Conservation (phyloP, 2,888 invertebrate species). For the Aphodius granarius region DNA sequence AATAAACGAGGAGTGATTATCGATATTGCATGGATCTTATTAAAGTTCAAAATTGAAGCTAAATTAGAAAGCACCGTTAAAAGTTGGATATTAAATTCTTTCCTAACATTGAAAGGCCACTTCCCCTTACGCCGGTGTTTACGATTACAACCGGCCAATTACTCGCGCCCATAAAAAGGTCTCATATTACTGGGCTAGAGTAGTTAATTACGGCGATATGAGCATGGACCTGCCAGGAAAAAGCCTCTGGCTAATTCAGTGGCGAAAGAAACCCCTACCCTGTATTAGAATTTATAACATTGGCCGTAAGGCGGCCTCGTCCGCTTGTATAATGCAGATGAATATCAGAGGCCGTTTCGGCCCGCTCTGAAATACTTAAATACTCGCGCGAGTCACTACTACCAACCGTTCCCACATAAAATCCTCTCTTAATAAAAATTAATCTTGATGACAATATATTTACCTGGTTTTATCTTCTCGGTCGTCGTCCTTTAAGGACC, state of each 20-base stretch:
- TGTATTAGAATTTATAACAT: neutral
- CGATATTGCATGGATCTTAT: neutral
- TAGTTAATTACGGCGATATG: neutral
- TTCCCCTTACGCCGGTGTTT: neutral
- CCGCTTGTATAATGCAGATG: neutral
- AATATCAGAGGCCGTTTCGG: neutral
- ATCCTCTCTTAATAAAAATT: constrained; percentile 8
- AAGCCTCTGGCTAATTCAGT: neutral
- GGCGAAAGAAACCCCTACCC: neutral
- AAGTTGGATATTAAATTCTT: neutral
- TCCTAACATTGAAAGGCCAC: neutral
- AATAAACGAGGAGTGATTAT: neutral
- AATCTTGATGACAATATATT: constrained; percentile 10
- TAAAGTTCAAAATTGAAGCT: neutral
- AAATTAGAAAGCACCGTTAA: neutral
- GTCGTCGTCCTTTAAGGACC: neutral
- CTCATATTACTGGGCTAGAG: neutral
- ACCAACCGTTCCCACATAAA: neutral
- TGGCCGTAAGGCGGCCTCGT: neutral
- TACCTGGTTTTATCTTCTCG: constrained; percentile 3
- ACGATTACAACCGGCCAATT: neutral
- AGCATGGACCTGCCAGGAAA: neutral
- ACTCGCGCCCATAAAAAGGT: neutral
- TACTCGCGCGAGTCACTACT: neutral
- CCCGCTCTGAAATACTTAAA: neutral